A percentile compares a stretch with the other conserved stretches of the same genome.
Evolutionary conservation across 2,888 invertebrate species (phyloP).

Genomic region (Ormyrus rosae): DNA sequence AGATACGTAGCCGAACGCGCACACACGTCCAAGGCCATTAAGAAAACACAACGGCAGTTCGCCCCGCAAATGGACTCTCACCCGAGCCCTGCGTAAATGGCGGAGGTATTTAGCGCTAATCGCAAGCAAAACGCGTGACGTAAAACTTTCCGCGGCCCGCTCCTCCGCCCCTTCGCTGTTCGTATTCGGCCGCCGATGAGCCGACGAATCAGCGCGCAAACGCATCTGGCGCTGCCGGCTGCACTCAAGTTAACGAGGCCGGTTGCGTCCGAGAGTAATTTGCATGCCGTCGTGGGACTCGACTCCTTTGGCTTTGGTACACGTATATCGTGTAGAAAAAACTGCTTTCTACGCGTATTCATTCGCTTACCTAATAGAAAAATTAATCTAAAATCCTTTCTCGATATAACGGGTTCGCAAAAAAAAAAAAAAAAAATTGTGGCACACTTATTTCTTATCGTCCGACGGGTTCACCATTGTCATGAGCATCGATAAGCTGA

Average conservation of each 20-base stretch:
- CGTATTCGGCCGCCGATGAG: background rate
- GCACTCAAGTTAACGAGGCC: too few relatives aligned
- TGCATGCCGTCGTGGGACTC: too few relatives aligned
- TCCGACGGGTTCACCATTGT: too few relatives aligned
- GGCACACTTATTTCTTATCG: too few relatives aligned
- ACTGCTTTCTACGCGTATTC: too few relatives aligned
- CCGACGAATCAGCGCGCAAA: background rate
- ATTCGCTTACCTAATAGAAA: too few relatives aligned
- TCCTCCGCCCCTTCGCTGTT: constrained; percentile 36
- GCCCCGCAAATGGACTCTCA: constrained; percentile 38
- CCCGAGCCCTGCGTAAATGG: constrained; percentile 49
- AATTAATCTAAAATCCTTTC: too few relatives aligned
- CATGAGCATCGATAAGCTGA: background rate
- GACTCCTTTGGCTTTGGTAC: background rate
- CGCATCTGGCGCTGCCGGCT: background rate
- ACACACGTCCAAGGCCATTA: constrained; percentile 61
- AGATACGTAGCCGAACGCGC: constrained; percentile 41
- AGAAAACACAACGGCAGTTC: constrained; percentile 62
- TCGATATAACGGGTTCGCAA: too few relatives aligned
- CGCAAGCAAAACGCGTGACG: constrained; percentile 60
- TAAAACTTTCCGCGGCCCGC: constrained; percentile 23
- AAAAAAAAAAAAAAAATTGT: too few relatives aligned
- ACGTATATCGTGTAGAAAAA: background rate
- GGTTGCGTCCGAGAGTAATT: too few relatives aligned
- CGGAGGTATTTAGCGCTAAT: constrained; percentile 62